These are phyloP conservation scores for Leptatherina wallacei DNA, from an alignment of 2,797 vertebrate species.

Conservation along the genomic window DNA sequence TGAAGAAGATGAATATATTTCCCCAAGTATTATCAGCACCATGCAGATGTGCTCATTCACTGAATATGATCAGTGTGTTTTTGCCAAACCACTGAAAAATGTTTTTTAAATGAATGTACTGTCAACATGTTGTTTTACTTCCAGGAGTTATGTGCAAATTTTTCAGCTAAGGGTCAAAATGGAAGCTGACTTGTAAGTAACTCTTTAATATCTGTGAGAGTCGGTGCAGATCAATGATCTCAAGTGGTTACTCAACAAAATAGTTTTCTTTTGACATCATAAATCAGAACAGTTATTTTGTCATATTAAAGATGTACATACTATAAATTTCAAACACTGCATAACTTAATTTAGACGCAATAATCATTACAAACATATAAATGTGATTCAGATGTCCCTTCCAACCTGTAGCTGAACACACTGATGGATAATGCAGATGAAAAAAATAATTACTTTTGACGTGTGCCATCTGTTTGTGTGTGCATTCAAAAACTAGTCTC, in stretches of 20 bases:
- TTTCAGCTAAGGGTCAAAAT: not conserved
- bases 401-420: constrained; percentile 9
- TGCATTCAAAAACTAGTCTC: constrained; percentile 37
- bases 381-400: constrained; percentile 29
- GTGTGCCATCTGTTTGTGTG: constrained; percentile 50
- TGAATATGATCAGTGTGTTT: constrained; percentile 17
- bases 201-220: constrained; percentile 5
- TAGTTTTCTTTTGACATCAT: not conserved
- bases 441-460: constrained; percentile 53
- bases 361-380: constrained; percentile 39
- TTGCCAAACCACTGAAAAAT: constrained; percentile 15
- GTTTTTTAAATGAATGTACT: constrained; percentile 26
- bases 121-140: not conserved
- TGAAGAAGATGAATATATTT: not conserved
- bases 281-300: not conserved
- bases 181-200: constrained; percentile 5
- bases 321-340: not conserved
- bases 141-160: not conserved
- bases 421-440: constrained; percentile 43
- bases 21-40: not conserved
- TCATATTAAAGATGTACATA: too few relatives aligned
- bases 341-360: not conserved
- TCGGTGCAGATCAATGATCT: not conserved
- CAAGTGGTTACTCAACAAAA: constrained; percentile 1
- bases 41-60: not conserved